Evolutionary conservation across 2,888 invertebrate genomes (phyloP), one percentile per base, ranked within the genome.

Genomic region (Drepana falcataria): DNA sequence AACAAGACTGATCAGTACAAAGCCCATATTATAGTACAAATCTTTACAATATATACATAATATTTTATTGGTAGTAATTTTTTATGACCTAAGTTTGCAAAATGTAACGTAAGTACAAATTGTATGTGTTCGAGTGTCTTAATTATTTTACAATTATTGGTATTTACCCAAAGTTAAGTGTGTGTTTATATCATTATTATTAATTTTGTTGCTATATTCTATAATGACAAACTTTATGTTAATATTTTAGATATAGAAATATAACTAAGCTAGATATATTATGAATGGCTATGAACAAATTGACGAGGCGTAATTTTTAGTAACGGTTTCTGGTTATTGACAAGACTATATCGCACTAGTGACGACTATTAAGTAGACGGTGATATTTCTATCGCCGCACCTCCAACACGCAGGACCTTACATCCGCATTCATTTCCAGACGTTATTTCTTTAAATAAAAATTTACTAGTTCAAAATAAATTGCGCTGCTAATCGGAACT

Each of bases 111-210:
- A 81, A 87, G 90, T 90, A 90, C 88, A 91, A 90, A 91, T 80
- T 78, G 75, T 85, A 86, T 86, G 90, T 89, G 90, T 91, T 89
- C 88, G 86, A 81, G 86, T 89, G 87, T 83, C 72, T 81, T 85
- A 81, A 81, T 81, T 79, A 81, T 74, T 83, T 85, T 85, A 83
- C 78, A 73, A 81, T 79, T 81, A 82, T 78, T 79, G 73, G 79
- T 86, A 84, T 88, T 80, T 81, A 87, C 85, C 87, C 88, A 90
- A 91, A 88, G 88, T 88, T 87, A 79, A 80, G 86, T 79, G 89
- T 88, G 88, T 88, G 85, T 89, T 85, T 85, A 83, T 79, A 82
- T 83, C 75, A 83, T 80, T 79, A 80, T 82, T 83, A 81, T 83
- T 81, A 77, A 80, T 81, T 87, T 87, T 89, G 88, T 91, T 87